A percentile compares a stretch with the other conserved stretches of the same genome.
phyloP scores from a whole-genome alignment of 2,113 vertebrate genomes.

The Cisticola juncidis region DNA sequence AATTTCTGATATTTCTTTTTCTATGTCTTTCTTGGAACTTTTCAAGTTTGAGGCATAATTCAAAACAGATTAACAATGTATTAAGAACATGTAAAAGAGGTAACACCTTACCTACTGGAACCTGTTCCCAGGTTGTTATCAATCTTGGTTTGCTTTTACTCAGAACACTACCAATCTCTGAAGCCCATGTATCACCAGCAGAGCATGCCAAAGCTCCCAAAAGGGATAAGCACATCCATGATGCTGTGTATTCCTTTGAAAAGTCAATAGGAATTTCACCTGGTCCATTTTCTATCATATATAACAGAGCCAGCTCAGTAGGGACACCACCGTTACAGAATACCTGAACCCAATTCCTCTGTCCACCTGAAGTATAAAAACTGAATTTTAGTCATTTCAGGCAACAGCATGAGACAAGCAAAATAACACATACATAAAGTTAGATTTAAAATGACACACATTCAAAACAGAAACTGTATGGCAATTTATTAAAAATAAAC shows the following conservation, averaged over 20 bases:
- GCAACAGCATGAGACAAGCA: neutral
- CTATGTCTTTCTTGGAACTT: neutral
- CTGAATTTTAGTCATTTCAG: neutral
- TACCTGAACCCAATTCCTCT: constrained; percentile 95
- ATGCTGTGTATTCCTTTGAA: constrained; percentile 87
- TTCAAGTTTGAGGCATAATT: neutral
- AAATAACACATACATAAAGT: neutral
- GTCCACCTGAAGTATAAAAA: constrained; percentile 80
- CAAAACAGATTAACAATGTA: neutral
- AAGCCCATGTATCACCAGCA: constrained; percentile 94
- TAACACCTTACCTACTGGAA: constrained; percentile 86
- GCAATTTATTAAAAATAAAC: neutral
- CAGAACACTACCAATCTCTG: constrained; percentile 88
- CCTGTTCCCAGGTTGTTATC: constrained; percentile 93
- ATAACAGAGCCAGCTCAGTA: constrained; percentile 90
- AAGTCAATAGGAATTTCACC: constrained; percentile 95
- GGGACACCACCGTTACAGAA: constrained; percentile 94
- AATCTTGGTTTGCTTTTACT: constrained; percentile 84
- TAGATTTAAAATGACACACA: neutral
- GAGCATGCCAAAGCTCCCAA: constrained; percentile 88
- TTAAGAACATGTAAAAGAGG: neutral
- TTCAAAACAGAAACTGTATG: neutral
- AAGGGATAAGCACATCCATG: constrained; percentile 96
- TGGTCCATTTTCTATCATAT: constrained; percentile 95
- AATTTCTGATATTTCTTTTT: neutral